phyloP scores from a whole-genome alignment of 30 jellyfish, hydroid and myxozoan genomes.

The Turritopsis rubra region DNA sequence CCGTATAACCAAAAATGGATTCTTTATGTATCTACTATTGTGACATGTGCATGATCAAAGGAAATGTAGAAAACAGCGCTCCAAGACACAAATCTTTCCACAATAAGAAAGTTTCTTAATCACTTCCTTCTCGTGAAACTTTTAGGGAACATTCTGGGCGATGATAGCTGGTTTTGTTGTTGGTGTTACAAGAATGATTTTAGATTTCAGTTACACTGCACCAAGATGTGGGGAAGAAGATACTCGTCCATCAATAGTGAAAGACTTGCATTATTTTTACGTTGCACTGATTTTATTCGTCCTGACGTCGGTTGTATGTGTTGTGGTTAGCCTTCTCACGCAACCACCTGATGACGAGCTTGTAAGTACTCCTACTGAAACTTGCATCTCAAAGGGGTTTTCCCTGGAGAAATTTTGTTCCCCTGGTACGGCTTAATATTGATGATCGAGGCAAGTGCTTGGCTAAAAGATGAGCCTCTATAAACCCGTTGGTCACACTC shows the following conservation, averaged over 20 bases:
- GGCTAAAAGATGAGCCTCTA: too few species aligned
- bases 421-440: too few species aligned
- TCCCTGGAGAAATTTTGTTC: neutral
- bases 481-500: too few species aligned
- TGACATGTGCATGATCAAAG: too few species aligned
- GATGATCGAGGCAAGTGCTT: too few species aligned
- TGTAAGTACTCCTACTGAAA: constrained; percentile 40
- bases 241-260: constrained; percentile 65
- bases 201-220: constrained; percentile 79
- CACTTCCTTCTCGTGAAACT: too few species aligned
- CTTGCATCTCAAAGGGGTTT: neutral
- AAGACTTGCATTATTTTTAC: constrained; percentile 83
- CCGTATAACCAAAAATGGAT: too few species aligned
- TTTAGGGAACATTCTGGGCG: constrained; percentile 93
- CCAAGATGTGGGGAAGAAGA: constrained; percentile 77
- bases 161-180: constrained; percentile 66
- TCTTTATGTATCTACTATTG: too few species aligned
- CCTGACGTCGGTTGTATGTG: constrained; percentile 75
- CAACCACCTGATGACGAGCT: constrained; percentile 70
- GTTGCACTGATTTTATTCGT: constrained; percentile 78
- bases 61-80: too few species aligned
- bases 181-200: constrained; percentile 76
- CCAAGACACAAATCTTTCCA: too few species aligned
- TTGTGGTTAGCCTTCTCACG: constrained; percentile 82
- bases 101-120: too few species aligned